Conservation (phyloP, 2,888 invertebrate species). For the Priocnemis perturbator region DNA sequence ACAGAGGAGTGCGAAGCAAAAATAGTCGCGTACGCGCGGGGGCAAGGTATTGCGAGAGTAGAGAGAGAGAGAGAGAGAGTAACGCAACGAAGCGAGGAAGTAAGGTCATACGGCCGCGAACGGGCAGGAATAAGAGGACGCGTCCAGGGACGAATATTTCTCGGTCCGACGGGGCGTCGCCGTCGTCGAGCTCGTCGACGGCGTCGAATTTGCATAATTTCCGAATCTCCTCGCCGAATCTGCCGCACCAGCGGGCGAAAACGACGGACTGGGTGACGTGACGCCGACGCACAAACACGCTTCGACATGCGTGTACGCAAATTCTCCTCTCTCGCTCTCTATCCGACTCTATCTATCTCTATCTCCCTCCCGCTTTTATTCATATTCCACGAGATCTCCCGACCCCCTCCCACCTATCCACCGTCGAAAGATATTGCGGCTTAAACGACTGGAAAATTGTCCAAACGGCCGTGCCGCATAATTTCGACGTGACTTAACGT, state of each 20-base stretch:
- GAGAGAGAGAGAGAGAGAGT: no score
- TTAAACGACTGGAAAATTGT: slow-evolving; percentile 72
- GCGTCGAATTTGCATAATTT: slow-evolving; percentile 70
- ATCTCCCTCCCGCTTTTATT: neutral
- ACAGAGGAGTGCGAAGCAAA: no score
- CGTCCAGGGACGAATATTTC: slow-evolving; percentile 46
- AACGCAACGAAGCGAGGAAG: no score
- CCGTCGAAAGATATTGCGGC: slow-evolving; percentile 61
- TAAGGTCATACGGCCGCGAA: neutral
- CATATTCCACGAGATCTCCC: neutral
- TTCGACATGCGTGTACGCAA: slow-evolving; percentile 26
- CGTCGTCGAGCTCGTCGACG: slow-evolving; percentile 32
- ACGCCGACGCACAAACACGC: slow-evolving; percentile 25
- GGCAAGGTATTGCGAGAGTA: no score
- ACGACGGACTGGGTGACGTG: slow-evolving; percentile 37
- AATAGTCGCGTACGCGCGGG: no score
- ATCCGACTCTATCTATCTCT: neutral
- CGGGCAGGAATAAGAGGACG: neutral
- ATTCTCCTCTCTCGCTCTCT: slow-evolving; percentile 2
- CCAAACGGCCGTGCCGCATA: slow-evolving; percentile 66
- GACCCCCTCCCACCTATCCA: neutral
- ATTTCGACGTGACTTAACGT: slow-evolving; percentile 61
- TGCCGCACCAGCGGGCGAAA: slow-evolving; percentile 45
- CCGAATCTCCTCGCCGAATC: slow-evolving; percentile 59
- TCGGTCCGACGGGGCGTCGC: slow-evolving; percentile 17